Evolutionary conservation across 2,113 vertebrate species (phyloP), one percentile per base, ranked within the genome.

Genomic region (Forbesichthys papilliferus): DNA sequence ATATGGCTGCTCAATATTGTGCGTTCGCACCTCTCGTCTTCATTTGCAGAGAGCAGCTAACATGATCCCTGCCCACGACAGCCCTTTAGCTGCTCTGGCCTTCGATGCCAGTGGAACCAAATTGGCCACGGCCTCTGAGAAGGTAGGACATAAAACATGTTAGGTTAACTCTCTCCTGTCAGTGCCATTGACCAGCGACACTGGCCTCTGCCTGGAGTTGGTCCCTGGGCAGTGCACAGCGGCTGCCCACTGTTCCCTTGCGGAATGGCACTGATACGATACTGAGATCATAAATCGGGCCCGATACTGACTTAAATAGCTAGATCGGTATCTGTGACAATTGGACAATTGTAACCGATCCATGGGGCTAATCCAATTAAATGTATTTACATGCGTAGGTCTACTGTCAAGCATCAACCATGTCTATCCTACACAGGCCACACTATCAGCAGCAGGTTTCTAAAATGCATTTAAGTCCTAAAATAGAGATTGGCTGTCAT

Each of bases 61-160:
- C 70, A 99, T 99, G 98, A 99, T 99, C 88, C 98, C 98, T 5
- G 98, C 98, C 62, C 98, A 99, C 3, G 97, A 99, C 88, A 99
- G 97, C 80, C 96, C 98, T 9, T 89, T 99, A 86, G 98, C 98
- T 6, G 96, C 98, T 7, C 87, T 99, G 89, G 96, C 96, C 1
- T 99, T 98, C 33, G 97, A 99, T 3, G 93, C 96, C 12, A 98
- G 94, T 54, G 98, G 98, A 75, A 96, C 95, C 66, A 99, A 98
- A 84, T 93, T 99, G 14, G 98, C 97, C 80, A 99, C 98, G 0
- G 98, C 98, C 48, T 99, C 98, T 1, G 98, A 99, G 91, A 99
- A 99, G 95, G 98, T 98, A 82, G 12, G 42, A 10, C 55, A 57
- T 36, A 57, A 5, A 7, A 3, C 27, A 27, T 27, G 27, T 27